Evolutionary conservation across 1,140 invertebrate species (phyloP).

Genomic region (Atta texana): DNA sequence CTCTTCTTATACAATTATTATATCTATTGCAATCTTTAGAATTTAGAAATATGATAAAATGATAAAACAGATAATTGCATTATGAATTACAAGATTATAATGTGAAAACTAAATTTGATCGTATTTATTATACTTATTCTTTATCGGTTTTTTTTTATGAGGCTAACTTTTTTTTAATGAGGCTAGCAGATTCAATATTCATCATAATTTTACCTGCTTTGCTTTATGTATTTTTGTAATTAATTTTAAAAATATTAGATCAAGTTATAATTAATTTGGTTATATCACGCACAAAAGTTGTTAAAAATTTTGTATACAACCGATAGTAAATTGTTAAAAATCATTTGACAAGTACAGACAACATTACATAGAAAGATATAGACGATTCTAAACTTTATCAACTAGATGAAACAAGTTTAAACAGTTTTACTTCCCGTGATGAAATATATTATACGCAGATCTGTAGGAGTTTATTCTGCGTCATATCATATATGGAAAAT

Average conservation of each 20-base stretch:
- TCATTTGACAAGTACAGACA: not conserved
- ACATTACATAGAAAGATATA: not conserved
- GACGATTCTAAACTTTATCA: not conserved
- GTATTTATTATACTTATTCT: not conserved
- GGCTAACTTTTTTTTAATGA: not conserved
- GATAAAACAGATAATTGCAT: not conserved
- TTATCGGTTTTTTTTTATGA: too few relatives aligned
- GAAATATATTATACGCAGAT: not conserved
- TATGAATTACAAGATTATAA: not conserved
- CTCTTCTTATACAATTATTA: not conserved
- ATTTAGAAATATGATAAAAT: not conserved
- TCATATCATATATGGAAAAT: slow-evolving; percentile 33
- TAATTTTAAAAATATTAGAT: not conserved
- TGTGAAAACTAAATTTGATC: not conserved
- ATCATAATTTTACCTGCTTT: not conserved
- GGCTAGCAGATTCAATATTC: not conserved
- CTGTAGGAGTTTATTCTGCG: slow-evolving; percentile 9
- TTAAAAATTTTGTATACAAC: not conserved
- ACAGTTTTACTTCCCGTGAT: slow-evolving; percentile 3
- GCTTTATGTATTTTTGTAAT: not conserved
- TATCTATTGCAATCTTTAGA: not conserved
- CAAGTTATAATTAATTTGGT: not conserved
- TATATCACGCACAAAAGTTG: not conserved
- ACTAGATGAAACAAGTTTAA: slow-evolving; percentile 21
- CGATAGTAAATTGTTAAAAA: slow-evolving; percentile 12